Percentiles rank a stretch among this genome's conserved stretches.
Evolutionary conservation across 2,888 invertebrate genomes (phyloP).

Genomic region (Falcaria lacertinaria): DNA sequence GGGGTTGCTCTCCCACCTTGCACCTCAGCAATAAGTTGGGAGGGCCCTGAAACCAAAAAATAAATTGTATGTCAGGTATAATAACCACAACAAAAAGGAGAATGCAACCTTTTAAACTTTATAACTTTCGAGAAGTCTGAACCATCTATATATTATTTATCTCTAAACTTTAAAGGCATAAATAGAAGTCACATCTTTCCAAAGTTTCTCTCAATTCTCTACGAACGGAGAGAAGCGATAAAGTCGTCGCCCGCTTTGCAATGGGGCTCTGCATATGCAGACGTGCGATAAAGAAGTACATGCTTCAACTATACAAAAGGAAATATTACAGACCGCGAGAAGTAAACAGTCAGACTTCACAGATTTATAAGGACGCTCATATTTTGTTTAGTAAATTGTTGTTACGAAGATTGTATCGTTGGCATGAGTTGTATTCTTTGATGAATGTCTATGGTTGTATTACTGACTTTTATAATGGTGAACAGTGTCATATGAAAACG

Average conservation of each 20-base stretch:
- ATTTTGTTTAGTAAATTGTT: constrained; percentile 21
- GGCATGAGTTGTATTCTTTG: background rate
- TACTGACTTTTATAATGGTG: background rate
- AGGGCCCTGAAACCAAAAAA: constrained; percentile 62
- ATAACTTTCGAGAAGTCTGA: too few relatives aligned
- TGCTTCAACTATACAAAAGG: constrained; percentile 36
- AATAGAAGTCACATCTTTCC: constrained; percentile 20
- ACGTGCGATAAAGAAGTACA: constrained; percentile 47
- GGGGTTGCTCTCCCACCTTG: constrained; percentile 52
- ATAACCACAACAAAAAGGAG: constrained; percentile 16
- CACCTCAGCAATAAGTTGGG: constrained; percentile 61
- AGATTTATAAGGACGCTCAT: constrained; percentile 29
- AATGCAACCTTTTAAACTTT: too few relatives aligned
- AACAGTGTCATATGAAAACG: background rate
- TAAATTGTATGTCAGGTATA: constrained; percentile 19
- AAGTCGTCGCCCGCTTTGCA: constrained; percentile 36
- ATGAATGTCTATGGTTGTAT: too few relatives aligned
- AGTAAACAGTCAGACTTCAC: constrained; percentile 24
- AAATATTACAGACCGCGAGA: constrained; percentile 37
- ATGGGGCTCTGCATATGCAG: constrained; percentile 40
- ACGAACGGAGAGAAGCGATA: constrained; percentile 42
- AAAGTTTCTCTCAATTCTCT: constrained; percentile 32
- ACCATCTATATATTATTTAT: too few relatives aligned
- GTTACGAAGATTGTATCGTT: background rate
- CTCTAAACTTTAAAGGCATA: too few relatives aligned